These are phyloP conservation scores for Poecilus cupreus DNA, from an alignment of 2,888 invertebrate species.

Conservation along the genomic window DNA sequence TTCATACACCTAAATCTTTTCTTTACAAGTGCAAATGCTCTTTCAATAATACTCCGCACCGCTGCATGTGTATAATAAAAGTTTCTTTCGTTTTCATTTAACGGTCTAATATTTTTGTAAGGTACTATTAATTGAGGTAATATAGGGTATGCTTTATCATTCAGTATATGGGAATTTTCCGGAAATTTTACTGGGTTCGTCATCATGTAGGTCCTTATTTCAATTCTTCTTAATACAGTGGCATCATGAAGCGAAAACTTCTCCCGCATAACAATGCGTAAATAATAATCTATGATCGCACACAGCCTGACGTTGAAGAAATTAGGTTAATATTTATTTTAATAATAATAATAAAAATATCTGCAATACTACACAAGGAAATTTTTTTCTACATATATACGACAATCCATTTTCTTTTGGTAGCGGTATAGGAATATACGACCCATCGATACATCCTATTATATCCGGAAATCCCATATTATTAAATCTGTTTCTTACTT, in stretches of 20 bases:
- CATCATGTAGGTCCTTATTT: conserved; percentile 41
- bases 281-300: neutral
- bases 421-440: neutral
- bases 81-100: neutral
- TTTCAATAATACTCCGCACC: conserved; percentile 2
- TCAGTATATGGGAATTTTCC: conserved; percentile 15
- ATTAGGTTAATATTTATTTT: too few relatives aligned
- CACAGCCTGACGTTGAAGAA: too few relatives aligned
- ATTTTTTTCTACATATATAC: neutral
- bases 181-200: conserved; percentile 20
- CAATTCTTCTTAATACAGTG: conserved; percentile 37
- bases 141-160: conserved; percentile 19
- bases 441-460: conserved; percentile 5
- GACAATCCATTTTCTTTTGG: neutral
- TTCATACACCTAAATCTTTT: conserved; percentile 11
- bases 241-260: conserved; percentile 58
- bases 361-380: neutral
- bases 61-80: conserved; percentile 12
- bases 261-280: neutral
- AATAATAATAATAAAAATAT: neutral
- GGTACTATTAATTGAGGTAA: conserved; percentile 4
- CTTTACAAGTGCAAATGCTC: conserved; percentile 21
- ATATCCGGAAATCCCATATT: conserved; percentile 3
- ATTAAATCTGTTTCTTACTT: neutral
- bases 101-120: too few relatives aligned